phyloP scores from a whole-genome alignment of 2,797 vertebrate genomes.

The Amniataba percoides region DNA sequence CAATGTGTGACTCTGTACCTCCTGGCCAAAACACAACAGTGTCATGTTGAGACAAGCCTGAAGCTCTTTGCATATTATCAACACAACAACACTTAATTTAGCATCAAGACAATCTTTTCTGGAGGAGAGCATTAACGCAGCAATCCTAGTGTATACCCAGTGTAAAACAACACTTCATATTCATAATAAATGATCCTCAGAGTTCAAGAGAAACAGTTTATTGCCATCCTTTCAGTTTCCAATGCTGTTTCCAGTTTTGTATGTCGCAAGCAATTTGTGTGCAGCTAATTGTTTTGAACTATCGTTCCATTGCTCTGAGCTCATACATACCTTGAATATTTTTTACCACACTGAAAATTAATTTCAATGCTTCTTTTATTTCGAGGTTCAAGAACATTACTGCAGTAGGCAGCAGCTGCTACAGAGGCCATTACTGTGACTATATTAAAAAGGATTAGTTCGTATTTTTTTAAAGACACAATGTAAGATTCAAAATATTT shows the following conservation, averaged over 20 bases:
- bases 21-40: conserved; percentile 26
- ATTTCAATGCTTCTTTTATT: neutral
- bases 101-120: conserved; percentile 4
- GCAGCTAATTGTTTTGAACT: neutral
- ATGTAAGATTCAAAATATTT: neutral
- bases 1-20: conserved; percentile 12
- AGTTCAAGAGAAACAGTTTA: neutral
- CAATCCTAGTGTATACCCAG: neutral
- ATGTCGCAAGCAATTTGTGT: neutral
- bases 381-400: neutral
- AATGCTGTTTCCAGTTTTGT: neutral
- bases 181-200: neutral
- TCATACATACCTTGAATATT: neutral
- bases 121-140: conserved; percentile 1
- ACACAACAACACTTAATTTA: conserved; percentile 5
- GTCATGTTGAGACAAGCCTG: neutral
- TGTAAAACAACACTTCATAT: neutral
- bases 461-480: neutral
- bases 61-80: conserved; percentile 29
- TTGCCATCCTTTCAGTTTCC: neutral
- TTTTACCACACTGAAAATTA: neutral
- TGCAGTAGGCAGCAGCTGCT: neutral
- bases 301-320: neutral
- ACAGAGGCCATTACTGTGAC: neutral
- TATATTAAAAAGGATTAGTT: neutral